phyloP scores from a whole-genome alignment of 2,113 vertebrate species.

The Raja brachyura region DNA sequence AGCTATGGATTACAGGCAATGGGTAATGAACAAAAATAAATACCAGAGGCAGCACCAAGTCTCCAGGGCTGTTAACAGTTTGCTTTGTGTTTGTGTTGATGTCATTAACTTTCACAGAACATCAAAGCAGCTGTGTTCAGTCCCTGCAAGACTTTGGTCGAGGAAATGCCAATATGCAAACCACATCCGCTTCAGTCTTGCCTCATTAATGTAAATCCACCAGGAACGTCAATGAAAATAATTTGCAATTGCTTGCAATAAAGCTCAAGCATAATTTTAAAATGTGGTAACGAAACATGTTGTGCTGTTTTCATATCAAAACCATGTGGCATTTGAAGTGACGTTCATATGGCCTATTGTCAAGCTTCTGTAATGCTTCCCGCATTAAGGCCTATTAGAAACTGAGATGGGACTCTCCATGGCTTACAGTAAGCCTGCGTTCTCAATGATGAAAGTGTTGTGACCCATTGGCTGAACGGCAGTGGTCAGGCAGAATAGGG shows the following conservation, averaged over 20 bases:
- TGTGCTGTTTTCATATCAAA: slow-evolving; percentile 38
- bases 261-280: slow-evolving; percentile 20
- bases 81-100: slow-evolving; percentile 10
- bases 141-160: slow-evolving; percentile 15
- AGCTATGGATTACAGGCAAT: neutral
- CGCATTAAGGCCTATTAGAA: neutral
- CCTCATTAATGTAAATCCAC: slow-evolving; percentile 43
- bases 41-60: slow-evolving; percentile 7
- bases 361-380: neutral
- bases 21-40: slow-evolving; percentile 33
- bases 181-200: slow-evolving; percentile 38
- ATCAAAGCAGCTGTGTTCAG: slow-evolving; percentile 1
- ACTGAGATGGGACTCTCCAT: neutral
- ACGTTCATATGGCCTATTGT: neutral
- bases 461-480: neutral
- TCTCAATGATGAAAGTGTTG: neutral
- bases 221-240: slow-evolving; percentile 42
- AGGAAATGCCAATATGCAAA: slow-evolving; percentile 34
- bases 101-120: slow-evolving; percentile 8
- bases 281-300: slow-evolving; percentile 38
- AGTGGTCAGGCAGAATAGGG: neutral
- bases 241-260: slow-evolving; percentile 32
- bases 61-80: neutral
- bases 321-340: slow-evolving; percentile 38
- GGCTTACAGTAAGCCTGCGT: neutral